These are phyloP conservation scores for Eueremaeus valkanovi DNA, from an alignment of 2,888 invertebrate species.

Conservation along the genomic window DNA sequence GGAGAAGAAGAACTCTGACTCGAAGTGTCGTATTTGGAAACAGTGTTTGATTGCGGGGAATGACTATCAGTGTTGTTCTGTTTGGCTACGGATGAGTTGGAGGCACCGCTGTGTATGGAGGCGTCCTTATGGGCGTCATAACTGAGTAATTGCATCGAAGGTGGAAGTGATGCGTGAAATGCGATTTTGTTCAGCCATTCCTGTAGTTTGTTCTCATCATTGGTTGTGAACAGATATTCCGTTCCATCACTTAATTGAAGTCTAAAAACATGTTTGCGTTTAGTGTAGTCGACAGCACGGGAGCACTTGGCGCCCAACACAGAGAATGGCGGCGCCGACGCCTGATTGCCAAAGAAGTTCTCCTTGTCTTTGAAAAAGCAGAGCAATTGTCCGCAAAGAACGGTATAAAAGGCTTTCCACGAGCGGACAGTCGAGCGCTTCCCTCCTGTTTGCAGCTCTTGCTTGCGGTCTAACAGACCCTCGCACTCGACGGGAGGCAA, in stretches of 20 bases:
- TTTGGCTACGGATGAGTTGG: neutral
- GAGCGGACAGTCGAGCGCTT: slow-evolving; percentile 90
- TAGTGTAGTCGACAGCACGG: slow-evolving; percentile 87
- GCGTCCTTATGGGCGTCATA: slow-evolving; percentile 58
- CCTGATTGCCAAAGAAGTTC: slow-evolving; percentile 81
- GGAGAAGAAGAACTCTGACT: slow-evolving; percentile 33
- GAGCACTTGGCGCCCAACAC: slow-evolving; percentile 69
- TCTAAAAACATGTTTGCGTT: slow-evolving; percentile 88
- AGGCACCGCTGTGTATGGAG: neutral
- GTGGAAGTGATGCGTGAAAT: slow-evolving; percentile 87
- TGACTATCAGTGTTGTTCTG: neutral
- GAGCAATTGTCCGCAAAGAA: slow-evolving; percentile 89
- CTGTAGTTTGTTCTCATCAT: slow-evolving; percentile 67
- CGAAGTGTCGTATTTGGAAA: neutral
- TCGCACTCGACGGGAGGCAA: slow-evolving; percentile 87
- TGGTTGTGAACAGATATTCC: slow-evolving; percentile 82
- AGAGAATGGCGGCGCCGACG: slow-evolving; percentile 78
- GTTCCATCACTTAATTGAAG: slow-evolving; percentile 82
- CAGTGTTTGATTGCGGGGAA: neutral
- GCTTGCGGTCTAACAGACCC: slow-evolving; percentile 86
- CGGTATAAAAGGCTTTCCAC: slow-evolving; percentile 92
- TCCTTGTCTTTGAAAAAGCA: slow-evolving; percentile 96
- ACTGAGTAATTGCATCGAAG: slow-evolving; percentile 78
- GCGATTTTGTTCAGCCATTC: slow-evolving; percentile 89
- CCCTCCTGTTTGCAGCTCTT: slow-evolving; percentile 85